phyloP scores from a whole-genome alignment of 2,888 invertebrate species.

The Pyrrhosoma nymphula region DNA sequence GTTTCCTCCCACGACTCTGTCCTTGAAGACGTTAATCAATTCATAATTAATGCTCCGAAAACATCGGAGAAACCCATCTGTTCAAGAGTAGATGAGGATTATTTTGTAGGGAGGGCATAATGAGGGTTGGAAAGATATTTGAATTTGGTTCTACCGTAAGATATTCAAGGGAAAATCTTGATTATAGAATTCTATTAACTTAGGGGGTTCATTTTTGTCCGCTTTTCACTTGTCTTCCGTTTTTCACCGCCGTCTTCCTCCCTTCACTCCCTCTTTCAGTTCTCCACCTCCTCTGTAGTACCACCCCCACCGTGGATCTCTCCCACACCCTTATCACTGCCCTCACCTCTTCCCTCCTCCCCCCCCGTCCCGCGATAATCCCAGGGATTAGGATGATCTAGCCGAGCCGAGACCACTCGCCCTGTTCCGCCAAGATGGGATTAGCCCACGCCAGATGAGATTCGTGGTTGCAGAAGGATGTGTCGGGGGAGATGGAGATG shows the following conservation, averaged over 20 bases:
- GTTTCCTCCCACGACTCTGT: too few species aligned
- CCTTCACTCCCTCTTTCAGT: background rate
- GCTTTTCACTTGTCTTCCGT: background rate
- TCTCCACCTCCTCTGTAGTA: too few species aligned
- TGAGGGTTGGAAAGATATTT: too few species aligned
- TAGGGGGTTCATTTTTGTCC: background rate
- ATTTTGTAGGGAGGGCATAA: too few species aligned
- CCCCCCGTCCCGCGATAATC: background rate
- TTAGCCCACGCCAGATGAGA: background rate
- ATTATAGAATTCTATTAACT: background rate
- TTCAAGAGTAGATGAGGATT: too few species aligned
- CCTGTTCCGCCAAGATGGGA: background rate
- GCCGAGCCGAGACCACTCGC: background rate
- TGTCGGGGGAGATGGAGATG: background rate
- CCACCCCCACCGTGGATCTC: background rate
- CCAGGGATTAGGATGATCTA: background rate
- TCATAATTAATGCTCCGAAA: too few species aligned
- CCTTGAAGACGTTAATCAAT: too few species aligned
- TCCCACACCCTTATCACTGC: background rate
- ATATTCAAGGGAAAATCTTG: background rate
- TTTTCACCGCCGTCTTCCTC: background rate
- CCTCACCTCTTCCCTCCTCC: background rate
- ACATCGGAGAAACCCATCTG: too few species aligned
- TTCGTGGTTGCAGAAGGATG: background rate
- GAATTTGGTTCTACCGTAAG: too few species aligned